Conservation (phyloP, 1,140 invertebrate species). For the Diorhabda sublineata region DNA sequence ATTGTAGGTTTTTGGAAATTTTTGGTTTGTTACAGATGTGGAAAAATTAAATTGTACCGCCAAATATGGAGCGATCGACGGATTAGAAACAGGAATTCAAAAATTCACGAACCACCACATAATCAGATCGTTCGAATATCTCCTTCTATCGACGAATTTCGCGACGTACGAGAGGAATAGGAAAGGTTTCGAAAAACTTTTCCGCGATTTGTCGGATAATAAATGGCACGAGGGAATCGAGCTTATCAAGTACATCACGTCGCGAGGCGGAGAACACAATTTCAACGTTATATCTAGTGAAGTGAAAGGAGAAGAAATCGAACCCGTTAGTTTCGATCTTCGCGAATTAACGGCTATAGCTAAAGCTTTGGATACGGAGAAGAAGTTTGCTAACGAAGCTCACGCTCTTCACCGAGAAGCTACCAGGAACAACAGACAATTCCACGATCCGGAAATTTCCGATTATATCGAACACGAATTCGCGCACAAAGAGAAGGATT, state of each 20-base stretch:
- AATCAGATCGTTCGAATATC: constrained; percentile 65
- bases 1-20: no score
- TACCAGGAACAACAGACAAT: constrained; percentile 47
- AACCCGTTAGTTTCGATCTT: constrained; percentile 48
- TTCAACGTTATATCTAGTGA: constrained; percentile 39
- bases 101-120: constrained; percentile 63
- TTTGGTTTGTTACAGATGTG: constrained; percentile 12
- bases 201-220: constrained; percentile 67
- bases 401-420: constrained; percentile 59
- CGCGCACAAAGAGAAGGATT: constrained; percentile 61
- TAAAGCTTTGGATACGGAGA: constrained; percentile 70
- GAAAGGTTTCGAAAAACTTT: constrained; percentile 70
- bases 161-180: constrained; percentile 72
- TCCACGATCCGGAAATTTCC: constrained; percentile 65
- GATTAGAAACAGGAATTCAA: constrained; percentile 49
- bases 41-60: constrained; percentile 58
- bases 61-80: constrained; percentile 59
- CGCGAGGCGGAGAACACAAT: constrained; percentile 61
- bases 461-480: constrained; percentile 73
- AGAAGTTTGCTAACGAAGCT: constrained; percentile 63
- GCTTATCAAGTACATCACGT: constrained; percentile 69
- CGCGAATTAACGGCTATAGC: constrained; percentile 66
- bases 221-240: constrained; percentile 70
- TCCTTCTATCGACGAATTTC: constrained; percentile 72
- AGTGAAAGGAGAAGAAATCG: constrained; percentile 31